Percentiles rank a stretch among this genome's conserved stretches.
Conservation (phyloP, 23 tunicate species). For the Styela plicata region DNA sequence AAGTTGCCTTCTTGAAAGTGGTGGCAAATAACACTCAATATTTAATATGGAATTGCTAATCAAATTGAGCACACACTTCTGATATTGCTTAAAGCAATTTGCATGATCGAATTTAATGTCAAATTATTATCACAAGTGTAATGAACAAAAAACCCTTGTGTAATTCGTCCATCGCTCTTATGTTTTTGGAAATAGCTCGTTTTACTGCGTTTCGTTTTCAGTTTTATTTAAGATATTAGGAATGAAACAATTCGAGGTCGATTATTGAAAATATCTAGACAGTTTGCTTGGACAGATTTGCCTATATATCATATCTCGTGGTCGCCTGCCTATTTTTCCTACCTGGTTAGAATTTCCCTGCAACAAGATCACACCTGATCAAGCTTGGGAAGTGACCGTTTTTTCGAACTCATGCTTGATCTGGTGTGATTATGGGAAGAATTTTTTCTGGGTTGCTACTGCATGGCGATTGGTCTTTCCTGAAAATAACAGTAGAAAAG, state of each 20-base stretch:
- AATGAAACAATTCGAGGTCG: too few relatives aligned
- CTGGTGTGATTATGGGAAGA: too few relatives aligned
- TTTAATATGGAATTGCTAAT: background rate
- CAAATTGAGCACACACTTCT: background rate
- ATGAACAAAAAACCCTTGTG: too few relatives aligned
- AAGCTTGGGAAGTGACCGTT: too few relatives aligned
- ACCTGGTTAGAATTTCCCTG: background rate
- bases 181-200: too few relatives aligned
- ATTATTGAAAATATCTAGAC: too few relatives aligned
- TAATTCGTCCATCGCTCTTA: too few relatives aligned
- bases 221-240: too few relatives aligned
- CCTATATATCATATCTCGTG: background rate
- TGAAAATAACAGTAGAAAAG: background rate
- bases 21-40: background rate
- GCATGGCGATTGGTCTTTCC: background rate
- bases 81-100: background rate
- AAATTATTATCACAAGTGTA: too few relatives aligned
- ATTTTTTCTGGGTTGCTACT: background rate
- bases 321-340: background rate
- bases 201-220: too few relatives aligned
- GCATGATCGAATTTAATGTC: background rate
- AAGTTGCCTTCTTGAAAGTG: background rate
- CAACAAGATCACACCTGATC: too few relatives aligned
- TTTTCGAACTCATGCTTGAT: background rate
- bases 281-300: too few relatives aligned